These are phyloP conservation scores for Archocentrus centrarchus DNA, from an alignment of 2,113 vertebrate genomes.

Conservation along the genomic window DNA sequence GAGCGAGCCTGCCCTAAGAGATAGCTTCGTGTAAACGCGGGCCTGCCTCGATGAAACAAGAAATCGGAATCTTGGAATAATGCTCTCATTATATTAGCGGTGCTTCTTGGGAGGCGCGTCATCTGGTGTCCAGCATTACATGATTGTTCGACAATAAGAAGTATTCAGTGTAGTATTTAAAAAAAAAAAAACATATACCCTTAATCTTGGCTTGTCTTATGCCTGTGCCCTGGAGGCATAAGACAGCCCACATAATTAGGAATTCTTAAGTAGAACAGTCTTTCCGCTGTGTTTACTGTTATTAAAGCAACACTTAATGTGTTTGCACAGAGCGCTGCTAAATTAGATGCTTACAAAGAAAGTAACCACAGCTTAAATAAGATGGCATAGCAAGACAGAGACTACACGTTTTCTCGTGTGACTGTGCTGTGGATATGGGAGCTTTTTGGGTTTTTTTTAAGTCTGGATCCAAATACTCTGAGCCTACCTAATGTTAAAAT, in stretches of 20 bases:
- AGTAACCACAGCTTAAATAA: constrained; percentile 35
- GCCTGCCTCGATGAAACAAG: constrained; percentile 18
- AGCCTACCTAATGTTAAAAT: background rate
- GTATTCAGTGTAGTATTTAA: background rate
- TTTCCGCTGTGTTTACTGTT: constrained; percentile 13
- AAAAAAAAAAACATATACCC: constrained; percentile 4
- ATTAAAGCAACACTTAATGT: constrained; percentile 9
- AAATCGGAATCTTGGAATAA: constrained; percentile 26
- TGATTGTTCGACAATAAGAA: constrained; percentile 28
- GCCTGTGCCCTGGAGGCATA: background rate
- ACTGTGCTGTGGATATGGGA: constrained; percentile 4
- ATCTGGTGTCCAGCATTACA: constrained; percentile 9
- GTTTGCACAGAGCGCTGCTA: constrained; percentile 36
- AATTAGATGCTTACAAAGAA: constrained; percentile 40
- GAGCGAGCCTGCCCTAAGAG: background rate
- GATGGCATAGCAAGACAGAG: background rate
- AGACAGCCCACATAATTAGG: constrained; percentile 9
- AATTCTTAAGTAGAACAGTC: constrained; percentile 2
- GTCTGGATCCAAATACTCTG: constrained; percentile 1
- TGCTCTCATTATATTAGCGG: background rate
- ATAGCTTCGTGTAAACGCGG: constrained; percentile 30
- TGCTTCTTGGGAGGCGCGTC: constrained; percentile 13
- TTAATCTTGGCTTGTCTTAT: constrained; percentile 30
- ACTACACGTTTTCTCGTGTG: background rate
- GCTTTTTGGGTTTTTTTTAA: background rate